Base-by-base conservation (phyloP, 2,888 invertebrate species). In the Drosophila demipolita region DNA sequence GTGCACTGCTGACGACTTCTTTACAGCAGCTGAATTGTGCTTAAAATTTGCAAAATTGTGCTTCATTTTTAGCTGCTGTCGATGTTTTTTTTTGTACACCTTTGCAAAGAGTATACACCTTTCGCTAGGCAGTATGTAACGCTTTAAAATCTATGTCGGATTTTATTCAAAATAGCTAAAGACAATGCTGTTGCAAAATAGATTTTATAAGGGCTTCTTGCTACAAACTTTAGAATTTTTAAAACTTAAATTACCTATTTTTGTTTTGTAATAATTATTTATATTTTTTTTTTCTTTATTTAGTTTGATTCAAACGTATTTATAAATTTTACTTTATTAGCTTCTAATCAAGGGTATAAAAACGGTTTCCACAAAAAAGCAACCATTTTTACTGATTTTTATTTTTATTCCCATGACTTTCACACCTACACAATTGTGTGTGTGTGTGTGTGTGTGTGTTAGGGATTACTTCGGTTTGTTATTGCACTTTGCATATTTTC, bases 11-110 rank as follows among this genome's bases (percentile, higher is more conserved):
- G 84, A 86, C 84, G 85, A 86, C 89, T 87, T 86, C 79, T 82
- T 79, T 54, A 68, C 82, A 81, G 67, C 80, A 83, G 42, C 82
- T 78, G 83, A 86, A 90, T 82, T 90, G 87, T 90, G 87, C 77
- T 88, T 90, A 86, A 87, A 84, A 86, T 90, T 71, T 76, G 75
- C 80, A 87, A 85, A 87, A 82, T 87, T 87, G 69, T 78, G 74
- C 72, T 87, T 73, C 74, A 73, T 85, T 85, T 80, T 82, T 75
- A 80, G 78, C 68, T 76, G 70, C 78, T 89, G 72, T 87, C 85
- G 73, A 89, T 77, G 66, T 64, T 68, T 29, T 29, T 26, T 29
- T 29, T 54, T 40, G 3, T 23, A 15, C 50, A 29, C 59, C 38
- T 17, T 49, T 20, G 32, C 20, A 38, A 1, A 6, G 57, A 2